Evolutionary conservation across 2,113 vertebrate species (phyloP), one percentile per base, ranked within the genome.

Genomic region (Scatophagus argus): DNA sequence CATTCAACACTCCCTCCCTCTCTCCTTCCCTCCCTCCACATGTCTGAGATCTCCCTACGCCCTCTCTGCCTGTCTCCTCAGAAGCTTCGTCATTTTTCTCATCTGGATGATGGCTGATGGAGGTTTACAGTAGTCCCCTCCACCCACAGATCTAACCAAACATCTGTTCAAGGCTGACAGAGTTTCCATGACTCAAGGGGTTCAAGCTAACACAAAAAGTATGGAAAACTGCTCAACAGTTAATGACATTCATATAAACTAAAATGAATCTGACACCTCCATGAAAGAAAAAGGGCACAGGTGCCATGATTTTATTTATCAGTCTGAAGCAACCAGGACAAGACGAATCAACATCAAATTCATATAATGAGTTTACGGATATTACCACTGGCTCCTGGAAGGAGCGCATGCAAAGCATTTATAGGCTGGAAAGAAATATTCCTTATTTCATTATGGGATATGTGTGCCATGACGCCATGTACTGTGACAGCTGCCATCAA

Each of bases 11-110:
- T 25, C 60, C 58, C 74, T 64, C 59, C 69, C 86, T 60, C 32
- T 81, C 86, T 60, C 32, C 82, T 74, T 70, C 77, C 17, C 49
- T 73, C 75, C 79, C 78, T 85, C 89, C 84, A 91, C 65, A 61
- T 56, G 55, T 72, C 74, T 52, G 65, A 81, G 44, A 59, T 55
- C 49, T 80, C 81, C 72, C 79, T 36, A 84, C 64, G 17, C 83
- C 63, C 73, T 62, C 81, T 46, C 77, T 38, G 55, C 61, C 74
- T 52, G 44, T 81, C 78, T 82, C 74, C 58, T 84, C 74, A 79
- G 69, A 74, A 74, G 80, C 81, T 80, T 87, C 38, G 81, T 87
- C 92, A 90, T 91, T 83, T 79, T 72, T 63, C 49, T 79, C 78
- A 61, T 82, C 73, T 36, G 21, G 59, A 63, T 52, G 88, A 88